phyloP scores from a whole-genome alignment of 2,888 invertebrate species.

The Oegoconia quadripuncta region DNA sequence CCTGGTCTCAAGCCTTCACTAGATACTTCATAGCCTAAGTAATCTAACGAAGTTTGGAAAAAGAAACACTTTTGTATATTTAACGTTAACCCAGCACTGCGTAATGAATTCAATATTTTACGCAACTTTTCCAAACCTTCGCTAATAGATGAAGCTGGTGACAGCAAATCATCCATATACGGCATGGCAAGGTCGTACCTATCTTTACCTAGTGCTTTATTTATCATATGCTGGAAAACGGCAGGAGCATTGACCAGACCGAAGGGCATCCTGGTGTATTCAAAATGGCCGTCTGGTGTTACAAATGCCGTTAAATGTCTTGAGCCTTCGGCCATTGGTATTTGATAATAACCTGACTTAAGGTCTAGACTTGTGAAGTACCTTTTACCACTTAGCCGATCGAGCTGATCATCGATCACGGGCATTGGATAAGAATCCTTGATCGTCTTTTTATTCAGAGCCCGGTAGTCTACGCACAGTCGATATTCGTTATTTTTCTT shows the following conservation, averaged over 20 bases:
- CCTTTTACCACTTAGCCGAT: constrained; percentile 22
- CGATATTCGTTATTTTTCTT: constrained; percentile 23
- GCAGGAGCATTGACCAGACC: constrained; percentile 27
- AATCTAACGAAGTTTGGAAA: neutral
- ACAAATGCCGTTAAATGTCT: constrained; percentile 35
- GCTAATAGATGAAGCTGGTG: neutral
- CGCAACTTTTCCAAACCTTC: constrained; percentile 1
- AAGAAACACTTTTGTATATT: constrained; percentile 7
- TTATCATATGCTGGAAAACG: constrained; percentile 30
- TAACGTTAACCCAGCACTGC: neutral
- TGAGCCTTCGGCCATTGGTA: constrained; percentile 23
- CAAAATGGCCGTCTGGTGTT: constrained; percentile 32
- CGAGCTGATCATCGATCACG: constrained; percentile 31
- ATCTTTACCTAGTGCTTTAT: neutral
- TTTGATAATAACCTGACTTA: constrained; percentile 32
- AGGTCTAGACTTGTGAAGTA: constrained; percentile 29
- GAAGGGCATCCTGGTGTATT: constrained; percentile 26
- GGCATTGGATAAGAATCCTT: constrained; percentile 30
- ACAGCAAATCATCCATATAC: constrained; percentile 8
- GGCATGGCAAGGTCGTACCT: constrained; percentile 1
- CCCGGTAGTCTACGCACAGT: constrained; percentile 21
- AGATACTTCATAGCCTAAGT: constrained; percentile 8
- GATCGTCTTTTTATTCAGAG: constrained; percentile 19
- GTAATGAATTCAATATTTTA: neutral
- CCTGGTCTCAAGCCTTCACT: constrained; percentile 10